phyloP scores from a whole-genome alignment of 2,888 invertebrate species.

The Lasioglossum leucozonium region DNA sequence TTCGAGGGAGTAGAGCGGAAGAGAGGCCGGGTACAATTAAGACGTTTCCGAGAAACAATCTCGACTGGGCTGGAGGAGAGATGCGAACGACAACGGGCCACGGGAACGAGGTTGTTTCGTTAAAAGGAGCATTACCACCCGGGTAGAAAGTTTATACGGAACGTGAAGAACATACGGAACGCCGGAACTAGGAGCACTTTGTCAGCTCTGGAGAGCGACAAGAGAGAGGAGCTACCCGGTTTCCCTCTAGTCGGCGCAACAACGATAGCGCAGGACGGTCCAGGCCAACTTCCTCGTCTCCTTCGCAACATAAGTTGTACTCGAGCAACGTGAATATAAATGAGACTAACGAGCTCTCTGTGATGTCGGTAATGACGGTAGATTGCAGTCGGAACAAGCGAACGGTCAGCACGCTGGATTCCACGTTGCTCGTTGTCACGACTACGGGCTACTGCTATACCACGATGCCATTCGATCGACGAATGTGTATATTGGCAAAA shows the following conservation, averaged over 20 bases:
- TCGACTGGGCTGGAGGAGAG: constrained; percentile 9
- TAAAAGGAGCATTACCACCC: constrained; percentile 64
- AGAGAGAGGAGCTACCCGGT: constrained; percentile 17
- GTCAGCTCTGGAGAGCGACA: constrained; percentile 56
- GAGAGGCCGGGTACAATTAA: constrained; percentile 42
- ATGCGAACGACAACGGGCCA: constrained; percentile 42
- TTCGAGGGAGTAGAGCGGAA: background rate
- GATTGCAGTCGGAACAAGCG: constrained; percentile 78
- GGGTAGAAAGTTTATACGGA: constrained; percentile 67
- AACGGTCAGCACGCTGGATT: constrained; percentile 77
- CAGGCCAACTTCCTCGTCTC: constrained; percentile 66
- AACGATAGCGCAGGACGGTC: constrained; percentile 59
- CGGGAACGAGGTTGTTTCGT: constrained; percentile 59
- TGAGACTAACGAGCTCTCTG: constrained; percentile 84
- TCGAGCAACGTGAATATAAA: constrained; percentile 81
- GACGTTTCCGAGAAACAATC: constrained; percentile 51
- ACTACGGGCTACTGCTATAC: constrained; percentile 17
- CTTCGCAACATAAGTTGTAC: constrained; percentile 68
- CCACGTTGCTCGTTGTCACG: constrained; percentile 76
- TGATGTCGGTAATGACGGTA: constrained; percentile 83
- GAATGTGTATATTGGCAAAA: constrained; percentile 36
- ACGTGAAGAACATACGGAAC: constrained; percentile 64
- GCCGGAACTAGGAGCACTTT: constrained; percentile 55
- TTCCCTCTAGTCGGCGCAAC: constrained; percentile 31
- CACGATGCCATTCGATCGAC: constrained; percentile 23